Base-by-base conservation (phyloP, 1,140 invertebrate species). In the Planococcus citri region DNA sequence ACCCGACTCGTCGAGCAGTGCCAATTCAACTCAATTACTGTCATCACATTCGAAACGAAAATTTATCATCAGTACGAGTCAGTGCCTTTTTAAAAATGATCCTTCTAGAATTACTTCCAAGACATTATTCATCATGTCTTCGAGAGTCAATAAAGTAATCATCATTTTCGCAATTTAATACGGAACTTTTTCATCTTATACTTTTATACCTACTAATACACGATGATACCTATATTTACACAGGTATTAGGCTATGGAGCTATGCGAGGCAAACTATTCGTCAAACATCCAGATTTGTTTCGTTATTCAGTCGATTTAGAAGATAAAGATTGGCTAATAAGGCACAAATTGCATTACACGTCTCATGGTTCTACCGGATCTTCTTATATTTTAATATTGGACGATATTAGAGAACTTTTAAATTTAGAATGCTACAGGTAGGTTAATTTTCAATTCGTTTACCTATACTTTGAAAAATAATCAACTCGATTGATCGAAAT, bases 301-400 rank as follows among this genome's bases (percentile, higher is more conserved):
- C 84, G 87, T 75, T 92, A 92, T 78, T 85, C 85, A 69, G 88
- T 88, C 57, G 90, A 92, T 75, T 85, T 85, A 71, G 87, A 89
- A 73, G 90, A 92, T 74, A 90, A 90, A 76, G 87, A 89, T 75
- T 91, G 89, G 89, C 81, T 92, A 24, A 83, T 85, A 67, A 87
- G 85, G 72, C 85, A 89, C 73, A 87, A 88, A 75, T 78, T 89
- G 70, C 88, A 89, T 77, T 86, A 88, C 6, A 69, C 72, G 27
- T 71, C 72, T 51, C 68, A 72, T 51, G 73, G 84, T 86, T 69
- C 88, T 8, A 87, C 88, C 27, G 61, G 64, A 51, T 68, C 68
- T 27, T 68, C 67, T 33, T 90, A 90, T 73, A 84, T 92, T 71
- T 83, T 91, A 81, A 79, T 91, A n/a, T 80, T 90, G 69, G 86